Percentiles rank a stretch among this genome's conserved stretches.
Evolutionary conservation across 1,140 invertebrate species (phyloP).

Genomic region (Drosophila pachea): DNA sequence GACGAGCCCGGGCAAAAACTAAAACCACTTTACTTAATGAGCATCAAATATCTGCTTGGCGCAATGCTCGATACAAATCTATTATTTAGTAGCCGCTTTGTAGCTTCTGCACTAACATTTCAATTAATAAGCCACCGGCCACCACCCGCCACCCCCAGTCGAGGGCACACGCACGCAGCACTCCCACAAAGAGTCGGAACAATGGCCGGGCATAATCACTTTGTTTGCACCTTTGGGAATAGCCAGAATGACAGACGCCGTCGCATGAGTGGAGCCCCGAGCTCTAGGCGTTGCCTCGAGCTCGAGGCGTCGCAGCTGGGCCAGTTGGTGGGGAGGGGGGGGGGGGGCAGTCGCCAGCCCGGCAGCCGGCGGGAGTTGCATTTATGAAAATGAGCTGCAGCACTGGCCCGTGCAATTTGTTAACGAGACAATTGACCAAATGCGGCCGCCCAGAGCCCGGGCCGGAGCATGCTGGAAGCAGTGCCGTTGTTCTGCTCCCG

Average conservation of each 20-base stretch:
- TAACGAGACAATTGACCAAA: constrained; percentile 74
- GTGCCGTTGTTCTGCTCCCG: no score
- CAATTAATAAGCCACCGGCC: constrained; percentile 73
- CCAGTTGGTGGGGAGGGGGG: no score
- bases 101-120: constrained; percentile 68
- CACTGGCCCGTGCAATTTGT: constrained; percentile 60
- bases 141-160: constrained; percentile 40
- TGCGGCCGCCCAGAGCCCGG: constrained; percentile 26
- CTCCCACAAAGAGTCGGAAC: constrained; percentile 60
- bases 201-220: constrained; percentile 77
- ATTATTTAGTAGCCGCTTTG: constrained; percentile 68
- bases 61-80: constrained; percentile 76
- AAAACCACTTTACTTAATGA: constrained; percentile 78
- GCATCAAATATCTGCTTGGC: constrained; percentile 74
- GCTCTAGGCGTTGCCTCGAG: constrained; percentile 27
- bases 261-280: constrained; percentile 48
- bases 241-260: constrained; percentile 67
- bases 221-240: constrained; percentile 77
- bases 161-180: constrained; percentile 30
- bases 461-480: constrained; percentile 56
- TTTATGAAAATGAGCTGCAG: constrained; percentile 73
- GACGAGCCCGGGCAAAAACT: constrained; percentile 49
- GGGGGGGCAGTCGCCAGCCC: no score
- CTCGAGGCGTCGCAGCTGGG: no score
- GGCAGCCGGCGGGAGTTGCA: constrained; percentile 40